phyloP scores from a whole-genome alignment of 2,797 vertebrate genomes.

The Danionella dracula region DNA sequence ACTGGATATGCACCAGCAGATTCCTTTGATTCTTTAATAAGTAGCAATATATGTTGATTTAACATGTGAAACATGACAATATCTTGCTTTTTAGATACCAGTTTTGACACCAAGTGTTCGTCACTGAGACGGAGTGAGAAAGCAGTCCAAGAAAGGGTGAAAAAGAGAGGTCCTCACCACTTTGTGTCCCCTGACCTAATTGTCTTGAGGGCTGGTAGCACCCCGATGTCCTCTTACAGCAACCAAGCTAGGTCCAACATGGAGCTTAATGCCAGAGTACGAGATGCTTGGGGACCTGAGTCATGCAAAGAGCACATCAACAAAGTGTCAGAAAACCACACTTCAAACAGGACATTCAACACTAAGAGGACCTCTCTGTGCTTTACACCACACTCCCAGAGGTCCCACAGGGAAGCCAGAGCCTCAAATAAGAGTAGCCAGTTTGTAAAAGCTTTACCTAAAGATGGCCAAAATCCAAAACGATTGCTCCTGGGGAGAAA shows the following conservation, averaged over 20 bases:
- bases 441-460: constrained; percentile 32
- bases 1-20: too few species aligned
- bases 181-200: constrained; percentile 54
- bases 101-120: background rate
- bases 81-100: constrained; percentile 27
- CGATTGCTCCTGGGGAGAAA: constrained; percentile 13
- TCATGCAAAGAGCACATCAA: background rate
- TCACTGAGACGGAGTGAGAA: constrained; percentile 48
- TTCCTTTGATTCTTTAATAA: too few species aligned
- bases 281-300: constrained; percentile 54
- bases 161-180: constrained; percentile 47
- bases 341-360: background rate
- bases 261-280: constrained; percentile 46
- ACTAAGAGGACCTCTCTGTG: background rate
- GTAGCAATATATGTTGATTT: too few species aligned
- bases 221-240: constrained; percentile 51
- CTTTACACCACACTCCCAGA: background rate
- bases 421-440: background rate
- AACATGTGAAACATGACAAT: background rate
- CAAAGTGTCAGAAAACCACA: constrained; percentile 2
- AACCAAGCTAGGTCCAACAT: constrained; percentile 50
- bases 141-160: constrained; percentile 38
- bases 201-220: constrained; percentile 57
- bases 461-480: constrained; percentile 28
- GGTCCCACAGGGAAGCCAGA: background rate